phyloP scores from a whole-genome alignment of 2,113 vertebrate species.

The Cisticola juncidis region DNA sequence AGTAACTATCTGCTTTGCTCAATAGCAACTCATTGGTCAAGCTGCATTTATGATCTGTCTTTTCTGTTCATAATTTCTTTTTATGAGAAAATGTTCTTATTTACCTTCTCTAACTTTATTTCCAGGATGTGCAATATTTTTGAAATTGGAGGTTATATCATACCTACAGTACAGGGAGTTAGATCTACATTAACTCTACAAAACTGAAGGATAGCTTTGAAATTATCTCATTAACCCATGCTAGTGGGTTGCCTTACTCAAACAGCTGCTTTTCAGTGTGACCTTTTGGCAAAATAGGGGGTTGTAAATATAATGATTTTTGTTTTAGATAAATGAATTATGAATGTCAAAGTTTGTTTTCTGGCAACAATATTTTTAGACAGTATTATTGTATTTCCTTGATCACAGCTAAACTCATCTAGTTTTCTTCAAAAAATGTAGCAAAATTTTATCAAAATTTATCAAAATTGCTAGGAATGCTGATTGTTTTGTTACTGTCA shows the following conservation, averaged over 20 bases:
- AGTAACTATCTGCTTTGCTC: background rate
- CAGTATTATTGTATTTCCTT: background rate
- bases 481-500: background rate
- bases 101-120: background rate
- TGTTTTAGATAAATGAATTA: background rate
- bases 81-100: background rate
- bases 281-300: background rate
- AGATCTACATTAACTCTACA: background rate
- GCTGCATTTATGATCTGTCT: background rate
- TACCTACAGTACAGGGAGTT: background rate
- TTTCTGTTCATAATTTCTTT: background rate
- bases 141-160: background rate
- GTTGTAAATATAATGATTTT: background rate
- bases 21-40: background rate
- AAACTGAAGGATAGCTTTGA: background rate
- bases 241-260: background rate
- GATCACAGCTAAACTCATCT: background rate
- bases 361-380: background rate
- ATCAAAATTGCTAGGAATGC: background rate
- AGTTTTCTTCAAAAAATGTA: background rate
- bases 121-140: background rate
- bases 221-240: background rate
- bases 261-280: background rate
- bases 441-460: background rate
- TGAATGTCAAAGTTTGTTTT: background rate